phyloP scores from a whole-genome alignment of 2,797 vertebrate genomes.

The Capromys pilorides region DNA sequence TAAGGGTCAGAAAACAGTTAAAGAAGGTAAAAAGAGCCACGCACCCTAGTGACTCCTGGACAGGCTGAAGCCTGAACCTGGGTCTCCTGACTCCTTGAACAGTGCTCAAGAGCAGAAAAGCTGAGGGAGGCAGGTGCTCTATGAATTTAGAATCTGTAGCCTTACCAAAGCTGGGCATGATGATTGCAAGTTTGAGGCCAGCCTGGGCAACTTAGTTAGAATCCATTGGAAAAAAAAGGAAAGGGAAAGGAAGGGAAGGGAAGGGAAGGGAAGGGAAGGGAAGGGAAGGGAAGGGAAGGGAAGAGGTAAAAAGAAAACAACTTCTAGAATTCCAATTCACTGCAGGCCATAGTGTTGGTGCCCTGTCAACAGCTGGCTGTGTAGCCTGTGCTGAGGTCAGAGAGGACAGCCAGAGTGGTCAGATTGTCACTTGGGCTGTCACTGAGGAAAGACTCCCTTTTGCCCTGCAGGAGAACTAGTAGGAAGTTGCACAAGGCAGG shows the following conservation, averaged over 20 bases:
- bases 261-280: not conserved
- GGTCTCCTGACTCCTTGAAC: not conserved
- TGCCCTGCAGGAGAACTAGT: not conserved
- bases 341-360: fast-evolving
- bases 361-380: not conserved
- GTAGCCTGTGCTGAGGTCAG: fast-evolving
- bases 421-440: not conserved
- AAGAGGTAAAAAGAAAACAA: fast-evolving
- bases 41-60: not conserved
- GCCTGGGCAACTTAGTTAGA: not conserved
- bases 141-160: not conserved
- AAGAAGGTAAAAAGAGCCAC: not conserved
- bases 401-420: not conserved
- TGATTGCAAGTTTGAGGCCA: not conserved
- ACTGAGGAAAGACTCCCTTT: not conserved
- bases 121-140: too few species aligned
- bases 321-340: not conserved
- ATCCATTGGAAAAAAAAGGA: not conserved
- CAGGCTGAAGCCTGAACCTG: not conserved
- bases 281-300: fast-evolving
- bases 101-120: not conserved
- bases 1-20: not conserved
- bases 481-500: not conserved
- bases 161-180: not conserved
- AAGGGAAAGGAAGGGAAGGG: fast-evolving